phyloP scores from a whole-genome alignment of 1,140 invertebrate species.

The Aplysia californica region DNA sequence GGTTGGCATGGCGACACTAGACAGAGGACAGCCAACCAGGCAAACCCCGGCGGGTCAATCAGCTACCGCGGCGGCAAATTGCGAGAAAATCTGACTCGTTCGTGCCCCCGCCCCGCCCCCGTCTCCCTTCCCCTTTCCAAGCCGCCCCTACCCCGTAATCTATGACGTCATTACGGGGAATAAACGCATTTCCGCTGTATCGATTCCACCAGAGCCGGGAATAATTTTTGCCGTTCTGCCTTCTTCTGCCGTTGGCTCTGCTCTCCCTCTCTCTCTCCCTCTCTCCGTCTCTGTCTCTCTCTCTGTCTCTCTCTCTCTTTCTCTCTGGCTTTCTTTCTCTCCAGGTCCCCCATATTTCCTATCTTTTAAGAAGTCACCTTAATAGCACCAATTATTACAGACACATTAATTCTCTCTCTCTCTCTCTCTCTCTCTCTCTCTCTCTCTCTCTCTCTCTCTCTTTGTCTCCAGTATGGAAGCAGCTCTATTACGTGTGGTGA shows the following conservation, averaged over 20 bases:
- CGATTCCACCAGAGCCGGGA: too few relatives aligned
- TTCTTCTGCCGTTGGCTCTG: not conserved
- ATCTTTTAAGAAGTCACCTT: too few relatives aligned
- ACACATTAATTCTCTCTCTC: too few relatives aligned
- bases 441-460: too few relatives aligned
- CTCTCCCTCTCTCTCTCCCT: not conserved
- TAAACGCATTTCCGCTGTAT: not conserved
- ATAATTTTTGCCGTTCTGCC: not conserved
- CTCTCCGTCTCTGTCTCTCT: not conserved
- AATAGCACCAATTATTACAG: too few relatives aligned
- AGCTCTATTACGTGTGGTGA: too few relatives aligned
- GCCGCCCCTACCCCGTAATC: not conserved
- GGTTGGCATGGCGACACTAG: too few relatives aligned
- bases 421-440: too few relatives aligned
- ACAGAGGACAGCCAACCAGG: not conserved
- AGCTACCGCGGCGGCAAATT: slow-evolving; percentile 27
- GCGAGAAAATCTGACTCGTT: not conserved
- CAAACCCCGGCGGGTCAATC: not conserved
- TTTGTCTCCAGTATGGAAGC: too few relatives aligned
- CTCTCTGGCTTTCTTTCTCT: too few relatives aligned
- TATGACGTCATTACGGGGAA: not conserved
- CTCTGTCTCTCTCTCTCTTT: not conserved
- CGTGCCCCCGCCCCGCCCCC: not conserved
- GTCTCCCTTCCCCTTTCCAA: not conserved
- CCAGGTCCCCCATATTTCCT: too few relatives aligned